phyloP scores from a whole-genome alignment of 1,140 invertebrate species.

The Magallana angulata region DNA sequence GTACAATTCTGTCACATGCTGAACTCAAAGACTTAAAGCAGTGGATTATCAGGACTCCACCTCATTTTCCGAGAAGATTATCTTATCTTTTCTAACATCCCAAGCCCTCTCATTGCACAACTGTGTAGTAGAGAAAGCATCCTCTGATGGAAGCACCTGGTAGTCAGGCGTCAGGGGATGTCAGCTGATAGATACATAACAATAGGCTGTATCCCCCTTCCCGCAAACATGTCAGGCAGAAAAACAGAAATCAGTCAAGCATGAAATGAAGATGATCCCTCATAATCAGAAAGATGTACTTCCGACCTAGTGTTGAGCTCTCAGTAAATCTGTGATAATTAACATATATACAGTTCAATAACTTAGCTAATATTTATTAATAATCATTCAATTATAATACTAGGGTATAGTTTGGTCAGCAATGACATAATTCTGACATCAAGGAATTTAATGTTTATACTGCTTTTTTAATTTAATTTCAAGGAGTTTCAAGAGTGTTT shows the following conservation, averaged over 20 bases:
- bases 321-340: no score
- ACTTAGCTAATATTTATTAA: no score
- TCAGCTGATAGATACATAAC: background rate
- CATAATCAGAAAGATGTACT: no score
- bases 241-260: background rate
- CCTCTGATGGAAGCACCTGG: background rate
- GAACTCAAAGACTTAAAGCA: background rate
- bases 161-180: background rate
- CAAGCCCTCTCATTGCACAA: background rate
- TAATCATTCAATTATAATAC: no score
- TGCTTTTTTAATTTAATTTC: no score
- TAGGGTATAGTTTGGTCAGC: no score
- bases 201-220: background rate
- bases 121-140: background rate
- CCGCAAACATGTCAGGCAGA: slow-evolving; percentile 4
- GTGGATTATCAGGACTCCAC: background rate
- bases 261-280: background rate
- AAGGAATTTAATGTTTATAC: no score
- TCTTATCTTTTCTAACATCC: background rate
- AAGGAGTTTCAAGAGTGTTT: no score
- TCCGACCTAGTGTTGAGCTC: no score
- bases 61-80: background rate
- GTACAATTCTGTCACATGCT: background rate
- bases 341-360: no score
- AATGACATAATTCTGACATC: no score